Base-by-base conservation (phyloP, 2,797 vertebrate species). In the Sebastes melanostomus region DNA sequence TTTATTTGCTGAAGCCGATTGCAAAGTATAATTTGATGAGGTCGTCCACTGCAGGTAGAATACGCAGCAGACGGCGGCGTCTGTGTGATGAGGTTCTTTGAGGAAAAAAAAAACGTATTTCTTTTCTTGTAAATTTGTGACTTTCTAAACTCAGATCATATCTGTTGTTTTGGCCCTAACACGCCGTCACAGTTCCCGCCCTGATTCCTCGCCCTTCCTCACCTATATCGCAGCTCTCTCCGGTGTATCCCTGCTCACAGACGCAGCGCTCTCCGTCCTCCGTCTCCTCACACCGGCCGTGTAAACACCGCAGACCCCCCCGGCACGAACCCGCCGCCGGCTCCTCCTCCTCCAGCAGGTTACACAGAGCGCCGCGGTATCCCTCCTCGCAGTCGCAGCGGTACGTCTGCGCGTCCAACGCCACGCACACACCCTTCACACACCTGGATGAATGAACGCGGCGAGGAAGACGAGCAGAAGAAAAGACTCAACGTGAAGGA, bases 181-280 rank as follows among this genome's bases (percentile, higher is more conserved):
- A 14, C 38, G 38, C 38, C 38, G 13, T 38, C 38, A 38, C 5
- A 38, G 38, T 38, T 38, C 38, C 38, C 38, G 38, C 38, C 38
- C 38, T 6, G 38, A 38, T 38, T 13, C 38, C 38, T 38, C 2
- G 38, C 1, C 13, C 38, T 38, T 38, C 38, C 38, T 50, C 86
- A 99, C 98, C 97, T 88, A 95, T 95, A 73, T 98, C 96, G 3
- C 98, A 99, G 72, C 94, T 94, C 59, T 96, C 92, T 52, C 98
- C 98, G 0, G 91, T 93, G 89, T 95, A 98, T 78, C 97, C 97
- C 0, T 78, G 87, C 25, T 97, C 95, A 63, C 98, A 99, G 87
- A 97, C 94, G 0, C 98, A 99, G 88, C 1, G 96, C 62, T 96
- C 95, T 1, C 96, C 97, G 0, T 81, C 87, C 1, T 95, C 94